A percentile compares a stretch with the other conserved stretches of the same genome.
phyloP scores from a whole-genome alignment of 2,113 vertebrate species.

The Nothocercus julius region DNA sequence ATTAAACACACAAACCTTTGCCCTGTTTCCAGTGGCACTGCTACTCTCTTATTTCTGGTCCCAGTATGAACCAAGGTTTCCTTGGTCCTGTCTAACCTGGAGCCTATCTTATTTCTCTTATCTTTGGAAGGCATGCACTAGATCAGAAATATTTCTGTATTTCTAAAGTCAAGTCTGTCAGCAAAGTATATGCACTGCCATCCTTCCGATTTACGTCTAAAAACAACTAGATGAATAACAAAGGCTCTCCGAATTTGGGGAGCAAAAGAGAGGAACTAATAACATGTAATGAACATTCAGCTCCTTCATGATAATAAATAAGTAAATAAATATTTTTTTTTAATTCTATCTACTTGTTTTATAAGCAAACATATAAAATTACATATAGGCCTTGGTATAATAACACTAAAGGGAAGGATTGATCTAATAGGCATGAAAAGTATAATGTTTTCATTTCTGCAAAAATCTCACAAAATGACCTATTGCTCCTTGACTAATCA shows the following conservation, averaged over 20 bases:
- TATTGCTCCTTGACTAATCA: neutral
- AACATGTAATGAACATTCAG: neutral
- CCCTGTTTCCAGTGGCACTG: neutral
- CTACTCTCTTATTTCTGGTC: neutral
- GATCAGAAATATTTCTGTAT: neutral
- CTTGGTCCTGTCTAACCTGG: neutral
- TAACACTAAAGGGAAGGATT: neutral
- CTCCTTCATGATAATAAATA: neutral
- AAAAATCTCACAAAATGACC: neutral
- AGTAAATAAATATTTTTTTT: neutral
- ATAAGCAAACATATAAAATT: neutral
- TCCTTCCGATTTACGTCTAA: neutral
- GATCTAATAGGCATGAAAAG: neutral
- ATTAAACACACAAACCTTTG: neutral
- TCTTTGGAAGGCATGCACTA: neutral
- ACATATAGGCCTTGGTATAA: neutral
- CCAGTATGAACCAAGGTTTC: neutral
- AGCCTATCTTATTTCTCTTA: neutral
- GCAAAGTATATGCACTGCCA: neutral
- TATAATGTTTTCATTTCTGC: neutral
- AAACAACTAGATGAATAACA: neutral
- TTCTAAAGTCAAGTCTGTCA: neutral
- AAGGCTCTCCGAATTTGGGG: neutral
- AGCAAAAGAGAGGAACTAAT: neutral
- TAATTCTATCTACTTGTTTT: neutral